Conservation (phyloP, 2,888 invertebrate genomes). For the Drosophila neotestacea region DNA sequence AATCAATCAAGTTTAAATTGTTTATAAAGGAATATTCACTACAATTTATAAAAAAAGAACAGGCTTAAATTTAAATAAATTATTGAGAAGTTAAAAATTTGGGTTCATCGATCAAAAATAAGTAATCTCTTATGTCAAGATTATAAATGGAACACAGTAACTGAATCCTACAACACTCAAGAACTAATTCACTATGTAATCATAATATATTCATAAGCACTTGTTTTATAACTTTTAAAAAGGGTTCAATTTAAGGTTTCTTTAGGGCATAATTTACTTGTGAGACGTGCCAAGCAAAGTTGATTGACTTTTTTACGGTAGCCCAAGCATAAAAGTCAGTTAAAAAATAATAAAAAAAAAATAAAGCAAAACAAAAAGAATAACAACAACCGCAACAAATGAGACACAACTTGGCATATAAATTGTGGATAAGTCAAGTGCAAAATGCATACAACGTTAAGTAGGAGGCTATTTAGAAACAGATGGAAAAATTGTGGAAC, state of each 20-base stretch:
- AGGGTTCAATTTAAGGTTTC: conserved; percentile 12
- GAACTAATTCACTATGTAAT: conserved; percentile 8
- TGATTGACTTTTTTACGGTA: conserved; percentile 58
- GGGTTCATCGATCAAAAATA: neutral
- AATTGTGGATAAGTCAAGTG: conserved; percentile 25
- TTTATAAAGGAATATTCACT: neutral
- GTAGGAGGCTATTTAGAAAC: neutral
- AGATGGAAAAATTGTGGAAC: conserved; percentile 17
- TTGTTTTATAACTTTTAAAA: conserved; percentile 19
- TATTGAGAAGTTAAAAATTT: neutral
- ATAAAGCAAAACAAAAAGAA: conserved; percentile 17
- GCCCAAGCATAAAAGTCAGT: conserved; percentile 16
- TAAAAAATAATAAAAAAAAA: conserved; percentile 23
- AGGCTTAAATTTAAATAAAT: too few species aligned
- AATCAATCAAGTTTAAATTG: too few species aligned
- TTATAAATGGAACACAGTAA: conserved; percentile 6
- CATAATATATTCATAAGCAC: conserved; percentile 2
- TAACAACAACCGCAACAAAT: conserved; percentile 15
- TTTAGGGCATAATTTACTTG: conserved; percentile 29
- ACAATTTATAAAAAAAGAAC: neutral
- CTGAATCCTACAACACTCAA: neutral
- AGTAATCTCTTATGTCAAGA: neutral
- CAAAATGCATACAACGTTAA: conserved; percentile 13
- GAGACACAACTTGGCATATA: conserved; percentile 28
- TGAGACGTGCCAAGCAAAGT: conserved; percentile 53